Percentiles rank a stretch among this genome's conserved stretches.
Evolutionary conservation across 2,888 invertebrate species (phyloP).

Genomic region (Operophtera brumata): DNA sequence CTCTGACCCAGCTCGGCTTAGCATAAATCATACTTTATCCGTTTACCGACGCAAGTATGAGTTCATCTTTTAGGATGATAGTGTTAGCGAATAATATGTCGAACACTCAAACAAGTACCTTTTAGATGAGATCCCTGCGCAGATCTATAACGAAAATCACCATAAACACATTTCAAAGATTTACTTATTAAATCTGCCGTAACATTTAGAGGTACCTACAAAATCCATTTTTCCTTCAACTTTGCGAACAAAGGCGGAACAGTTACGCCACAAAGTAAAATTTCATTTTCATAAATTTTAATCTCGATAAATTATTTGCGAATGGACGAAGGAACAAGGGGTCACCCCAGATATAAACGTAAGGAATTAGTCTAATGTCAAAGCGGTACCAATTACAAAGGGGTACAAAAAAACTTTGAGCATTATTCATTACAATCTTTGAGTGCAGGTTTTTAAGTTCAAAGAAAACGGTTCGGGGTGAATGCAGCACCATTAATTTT

Average conservation of each 20-base stretch:
- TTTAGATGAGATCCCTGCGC: no score
- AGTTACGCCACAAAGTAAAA: conserved; percentile 43
- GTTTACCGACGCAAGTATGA: no score
- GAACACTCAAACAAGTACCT: no score
- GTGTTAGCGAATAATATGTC: no score
- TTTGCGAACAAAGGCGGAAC: conserved; percentile 36
- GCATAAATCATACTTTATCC: no score
- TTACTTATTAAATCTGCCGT: neutral
- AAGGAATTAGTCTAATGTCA: conserved; percentile 55
- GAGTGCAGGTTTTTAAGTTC: conserved; percentile 10
- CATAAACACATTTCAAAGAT: neutral
- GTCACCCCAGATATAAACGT: conserved; percentile 43
- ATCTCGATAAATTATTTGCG: conserved; percentile 55
- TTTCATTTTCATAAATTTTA: conserved; percentile 54
- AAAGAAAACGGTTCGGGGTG: neutral
- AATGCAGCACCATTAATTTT: neutral
- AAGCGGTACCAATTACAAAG: conserved; percentile 48
- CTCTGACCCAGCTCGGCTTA: no score
- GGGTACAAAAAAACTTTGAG: conserved; percentile 43
- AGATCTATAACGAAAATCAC: no score
- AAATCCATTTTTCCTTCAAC: conserved; percentile 25
- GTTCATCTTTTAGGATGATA: no score
- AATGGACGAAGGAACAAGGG: conserved; percentile 45
- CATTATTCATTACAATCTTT: conserved; percentile 38
- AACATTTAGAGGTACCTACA: neutral